A percentile compares a stretch with the other conserved stretches of the same genome.
These are phyloP conservation scores for Bombus affinis DNA, from an alignment of 1,140 invertebrate genomes.

Conservation along the genomic window DNA sequence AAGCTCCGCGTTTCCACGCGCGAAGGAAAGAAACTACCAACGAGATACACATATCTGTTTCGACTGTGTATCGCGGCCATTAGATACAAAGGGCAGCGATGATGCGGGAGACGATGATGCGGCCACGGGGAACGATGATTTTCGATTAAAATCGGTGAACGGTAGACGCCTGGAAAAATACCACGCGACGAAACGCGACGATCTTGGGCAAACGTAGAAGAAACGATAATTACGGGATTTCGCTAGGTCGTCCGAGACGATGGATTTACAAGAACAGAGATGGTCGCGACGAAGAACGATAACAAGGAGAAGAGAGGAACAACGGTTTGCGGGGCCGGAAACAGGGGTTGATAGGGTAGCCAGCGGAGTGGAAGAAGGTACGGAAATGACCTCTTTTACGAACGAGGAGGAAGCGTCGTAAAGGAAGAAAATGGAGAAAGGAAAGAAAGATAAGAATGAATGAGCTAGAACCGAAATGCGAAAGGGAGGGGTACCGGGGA, in stretches of 20 bases:
- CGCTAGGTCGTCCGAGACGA: background rate
- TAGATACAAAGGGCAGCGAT: background rate
- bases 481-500: background rate
- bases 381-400: background rate
- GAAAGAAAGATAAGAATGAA: conserved; percentile 13
- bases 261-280: background rate
- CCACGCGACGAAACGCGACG: background rate
- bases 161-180: too few relatives aligned
- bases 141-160: background rate
- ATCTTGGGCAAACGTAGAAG: background rate
- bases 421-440: background rate
- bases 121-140: background rate
- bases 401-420: background rate
- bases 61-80: background rate
- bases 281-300: background rate
- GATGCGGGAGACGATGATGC: background rate
- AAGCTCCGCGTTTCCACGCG: background rate
- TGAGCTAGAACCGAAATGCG: background rate
- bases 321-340: background rate
- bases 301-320: background rate
- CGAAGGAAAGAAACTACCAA: background rate
- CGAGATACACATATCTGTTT: conserved; percentile 6
- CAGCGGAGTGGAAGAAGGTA: too few relatives aligned
- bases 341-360: background rate
- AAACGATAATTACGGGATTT: too few relatives aligned